phyloP scores from a whole-genome alignment of 2,888 invertebrate species.

The Phoronis australis region DNA sequence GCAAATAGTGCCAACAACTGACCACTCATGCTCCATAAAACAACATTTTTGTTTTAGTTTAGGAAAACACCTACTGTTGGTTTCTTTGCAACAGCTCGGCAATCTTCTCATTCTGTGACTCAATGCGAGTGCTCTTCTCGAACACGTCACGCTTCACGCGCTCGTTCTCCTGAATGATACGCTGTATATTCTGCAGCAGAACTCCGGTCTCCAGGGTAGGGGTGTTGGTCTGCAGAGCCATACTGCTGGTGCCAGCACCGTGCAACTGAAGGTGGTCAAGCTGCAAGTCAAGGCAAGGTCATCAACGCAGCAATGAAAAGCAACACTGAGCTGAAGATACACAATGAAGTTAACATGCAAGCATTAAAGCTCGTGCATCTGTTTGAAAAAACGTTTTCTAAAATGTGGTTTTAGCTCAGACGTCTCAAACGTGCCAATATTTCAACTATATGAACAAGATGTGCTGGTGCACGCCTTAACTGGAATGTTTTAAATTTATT shows the following conservation, averaged over 20 bases:
- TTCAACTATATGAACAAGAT: no score
- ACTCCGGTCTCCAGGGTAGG: conserved; percentile 48
- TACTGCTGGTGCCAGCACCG: conserved; percentile 11
- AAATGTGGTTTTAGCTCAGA: no score
- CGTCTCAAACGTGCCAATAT: no score
- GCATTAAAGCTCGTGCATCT: no score
- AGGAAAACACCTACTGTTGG: conserved; percentile 34
- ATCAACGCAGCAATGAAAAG: no score
- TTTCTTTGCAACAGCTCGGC: conserved; percentile 46
- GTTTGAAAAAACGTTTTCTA: no score
- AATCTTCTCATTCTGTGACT: conserved; percentile 49
- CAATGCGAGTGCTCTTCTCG: conserved; percentile 46
- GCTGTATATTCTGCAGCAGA: conserved; percentile 45
- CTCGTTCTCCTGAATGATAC: conserved; percentile 51
- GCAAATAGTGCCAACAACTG: no score
- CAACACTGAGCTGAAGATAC: no score
- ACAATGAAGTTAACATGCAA: no score
- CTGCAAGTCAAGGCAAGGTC: conserved; percentile 19
- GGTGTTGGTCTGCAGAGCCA: conserved; percentile 14
- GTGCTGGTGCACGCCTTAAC: no score
- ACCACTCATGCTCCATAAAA: no score
- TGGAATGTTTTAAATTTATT: no score
- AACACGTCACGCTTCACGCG: conserved; percentile 46
- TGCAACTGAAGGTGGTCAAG: conserved; percentile 17
- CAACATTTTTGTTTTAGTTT: not conserved